Conservation (phyloP, 2,888 invertebrate genomes). For the Spilarctia lutea region DNA sequence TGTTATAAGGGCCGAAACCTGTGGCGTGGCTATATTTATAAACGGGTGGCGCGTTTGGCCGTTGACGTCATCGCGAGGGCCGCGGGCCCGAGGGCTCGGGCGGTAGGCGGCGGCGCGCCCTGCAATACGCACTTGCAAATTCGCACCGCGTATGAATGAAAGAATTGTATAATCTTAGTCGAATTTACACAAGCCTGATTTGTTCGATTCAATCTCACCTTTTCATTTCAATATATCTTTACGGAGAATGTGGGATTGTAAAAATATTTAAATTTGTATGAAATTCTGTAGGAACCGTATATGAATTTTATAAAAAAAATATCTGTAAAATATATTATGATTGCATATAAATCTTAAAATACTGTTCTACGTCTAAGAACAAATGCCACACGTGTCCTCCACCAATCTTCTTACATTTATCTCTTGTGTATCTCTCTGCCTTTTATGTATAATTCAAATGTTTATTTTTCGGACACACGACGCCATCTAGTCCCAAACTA, state of each 20-base stretch:
- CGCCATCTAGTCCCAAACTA: no score
- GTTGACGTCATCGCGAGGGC: conserved; percentile 80
- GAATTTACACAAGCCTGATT: conserved; percentile 72
- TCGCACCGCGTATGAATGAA: conserved; percentile 84
- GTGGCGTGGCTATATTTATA: conserved; percentile 85
- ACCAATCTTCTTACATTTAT: neutral
- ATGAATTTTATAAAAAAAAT: neutral
- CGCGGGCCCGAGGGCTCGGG: conserved; percentile 56
- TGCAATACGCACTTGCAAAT: conserved; percentile 84
- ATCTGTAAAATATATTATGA: neutral
- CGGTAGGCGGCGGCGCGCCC: conserved; percentile 69
- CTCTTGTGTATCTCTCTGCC: neutral
- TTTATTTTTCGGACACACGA: no score
- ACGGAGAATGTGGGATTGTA: conserved; percentile 10
- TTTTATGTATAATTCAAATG: neutral
- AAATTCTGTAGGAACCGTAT: neutral
- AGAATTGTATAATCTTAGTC: conserved; percentile 79
- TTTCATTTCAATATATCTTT: conserved; percentile 48
- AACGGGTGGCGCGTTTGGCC: conserved; percentile 78
- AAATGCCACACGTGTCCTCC: no score
- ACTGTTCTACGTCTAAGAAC: no score
- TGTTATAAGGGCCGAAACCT: conserved; percentile 76
- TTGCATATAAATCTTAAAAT: neutral
- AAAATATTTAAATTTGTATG: neutral
- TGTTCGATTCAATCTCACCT: conserved; percentile 59